Base-by-base conservation (phyloP, 2,113 vertebrate genomes). In the Charina bottae region DNA sequence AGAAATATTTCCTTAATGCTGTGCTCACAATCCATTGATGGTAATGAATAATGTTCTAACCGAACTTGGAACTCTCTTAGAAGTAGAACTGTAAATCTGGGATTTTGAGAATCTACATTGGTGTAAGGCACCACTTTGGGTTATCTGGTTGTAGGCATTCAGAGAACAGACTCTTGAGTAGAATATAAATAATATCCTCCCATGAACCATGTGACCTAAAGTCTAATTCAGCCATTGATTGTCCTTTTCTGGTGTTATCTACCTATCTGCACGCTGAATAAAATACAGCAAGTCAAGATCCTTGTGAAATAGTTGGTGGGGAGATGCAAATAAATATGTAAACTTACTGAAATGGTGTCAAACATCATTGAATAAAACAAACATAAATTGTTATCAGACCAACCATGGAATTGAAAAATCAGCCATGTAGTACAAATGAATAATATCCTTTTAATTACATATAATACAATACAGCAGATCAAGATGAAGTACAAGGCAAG, bases 381-480 rank as follows among this genome's bases (percentile, higher is more conserved):
- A 72, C 8, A 8, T 89, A 87, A 92, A 46, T 83, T 53, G 37
- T 2, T 49, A 6, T 55, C n/a, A 90, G 89, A 89, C 0, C 5
- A 90, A 92, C 83, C 83, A 62, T 46, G 7, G 55, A 92, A 92
- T 84, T 92, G 86, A 88, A 92, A 95, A 94, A 33, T 8, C 54
- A 92, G 42, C 87, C 49, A 56, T 26, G 89, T 89, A 24, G 0
- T 89, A 1, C 3, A 89, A 46, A 78, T 1, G 54, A 89, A 92
- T 92, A 84, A 90, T 88, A 9, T 24, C 12, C 0, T 8, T 24
- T 93, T 92, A 87, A 72, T 24, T 86, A 42, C 0, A 13, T 58
- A 92, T 90, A 93, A 89, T 84, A 28, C 83, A 84, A 42, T 85
- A 0, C 10, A 59, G 0, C 11, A 28, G 42, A 78, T 62, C 2